phyloP scores from a whole-genome alignment of 2,888 invertebrate genomes.

The Molanna angustata region DNA sequence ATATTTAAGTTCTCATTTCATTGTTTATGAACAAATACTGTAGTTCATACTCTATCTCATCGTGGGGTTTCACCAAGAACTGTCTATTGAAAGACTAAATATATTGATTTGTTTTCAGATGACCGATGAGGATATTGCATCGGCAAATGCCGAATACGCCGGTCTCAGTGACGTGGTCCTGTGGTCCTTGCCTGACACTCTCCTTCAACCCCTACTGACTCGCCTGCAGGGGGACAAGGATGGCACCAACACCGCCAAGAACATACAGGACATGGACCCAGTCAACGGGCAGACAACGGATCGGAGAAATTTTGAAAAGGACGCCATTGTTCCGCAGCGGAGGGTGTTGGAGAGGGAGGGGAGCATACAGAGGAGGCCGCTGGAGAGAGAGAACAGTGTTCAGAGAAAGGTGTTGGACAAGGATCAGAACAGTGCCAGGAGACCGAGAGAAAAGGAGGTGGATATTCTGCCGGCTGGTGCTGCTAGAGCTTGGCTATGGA shows the following conservation, averaged over 20 bases:
- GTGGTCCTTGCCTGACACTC: conserved; percentile 74
- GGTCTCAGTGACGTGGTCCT: conserved; percentile 78
- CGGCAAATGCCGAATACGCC: conserved; percentile 67
- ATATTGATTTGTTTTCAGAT: conserved; percentile 57
- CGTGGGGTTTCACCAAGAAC: too few relatives aligned
- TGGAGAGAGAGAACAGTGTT: conserved; percentile 10
- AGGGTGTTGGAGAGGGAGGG: conserved; percentile 6
- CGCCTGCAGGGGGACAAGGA: conserved; percentile 62
- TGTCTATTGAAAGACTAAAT: too few relatives aligned
- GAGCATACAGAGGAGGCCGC: conserved; percentile 1
- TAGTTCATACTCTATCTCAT: too few relatives aligned
- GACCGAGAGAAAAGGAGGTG: conserved; percentile 36
- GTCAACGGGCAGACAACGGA: conserved; percentile 9
- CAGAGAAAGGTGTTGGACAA: conserved; percentile 6
- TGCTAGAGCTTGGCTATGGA: conserved; percentile 70
- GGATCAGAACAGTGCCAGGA: conserved; percentile 7
- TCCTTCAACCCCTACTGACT: conserved; percentile 72
- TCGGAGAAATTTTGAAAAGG: neutral
- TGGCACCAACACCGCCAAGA: conserved; percentile 10
- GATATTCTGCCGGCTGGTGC: conserved; percentile 35
- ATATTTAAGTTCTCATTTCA: too few relatives aligned
- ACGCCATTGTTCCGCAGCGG: neutral
- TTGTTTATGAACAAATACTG: neutral
- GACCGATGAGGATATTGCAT: conserved; percentile 66
- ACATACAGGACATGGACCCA: neutral